These are phyloP conservation scores for Amblyraja radiata DNA, from an alignment of 2,797 vertebrate genomes.

Conservation along the genomic window DNA sequence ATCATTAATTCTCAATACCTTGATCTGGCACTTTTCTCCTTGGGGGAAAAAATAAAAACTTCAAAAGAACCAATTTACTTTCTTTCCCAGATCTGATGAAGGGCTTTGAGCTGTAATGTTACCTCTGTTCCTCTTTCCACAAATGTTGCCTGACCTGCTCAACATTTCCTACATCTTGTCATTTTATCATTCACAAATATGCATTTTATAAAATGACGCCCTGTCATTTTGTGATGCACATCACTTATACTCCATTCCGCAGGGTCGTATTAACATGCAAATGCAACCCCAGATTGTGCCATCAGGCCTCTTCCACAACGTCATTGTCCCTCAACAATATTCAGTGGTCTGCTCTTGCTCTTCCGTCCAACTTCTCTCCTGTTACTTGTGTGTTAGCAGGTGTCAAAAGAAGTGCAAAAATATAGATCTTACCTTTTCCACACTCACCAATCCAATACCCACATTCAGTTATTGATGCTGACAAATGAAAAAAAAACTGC, in stretches of 20 bases:
- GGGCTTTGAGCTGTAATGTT: too few species aligned
- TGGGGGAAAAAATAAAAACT: too few species aligned
- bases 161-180: too few species aligned
- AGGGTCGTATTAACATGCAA: background rate
- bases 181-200: too few species aligned
- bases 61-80: too few species aligned
- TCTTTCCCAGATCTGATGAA: too few species aligned
- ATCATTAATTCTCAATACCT: background rate
- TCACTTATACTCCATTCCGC: too few species aligned
- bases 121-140: too few species aligned
- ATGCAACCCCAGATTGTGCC: background rate
- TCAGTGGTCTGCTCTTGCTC: background rate
- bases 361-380: background rate
- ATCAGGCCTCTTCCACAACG: background rate
- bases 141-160: too few species aligned
- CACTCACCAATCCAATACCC: background rate
- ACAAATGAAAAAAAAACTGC: background rate
- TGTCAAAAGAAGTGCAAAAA: background rate
- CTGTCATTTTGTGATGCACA: too few species aligned
- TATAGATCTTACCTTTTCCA: background rate
- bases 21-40: background rate
- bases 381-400: background rate
- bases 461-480: background rate
- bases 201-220: too few species aligned
- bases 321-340: background rate